Evolutionary conservation across 2,888 invertebrate species (phyloP).

Genomic region (Stramonita haemastoma): DNA sequence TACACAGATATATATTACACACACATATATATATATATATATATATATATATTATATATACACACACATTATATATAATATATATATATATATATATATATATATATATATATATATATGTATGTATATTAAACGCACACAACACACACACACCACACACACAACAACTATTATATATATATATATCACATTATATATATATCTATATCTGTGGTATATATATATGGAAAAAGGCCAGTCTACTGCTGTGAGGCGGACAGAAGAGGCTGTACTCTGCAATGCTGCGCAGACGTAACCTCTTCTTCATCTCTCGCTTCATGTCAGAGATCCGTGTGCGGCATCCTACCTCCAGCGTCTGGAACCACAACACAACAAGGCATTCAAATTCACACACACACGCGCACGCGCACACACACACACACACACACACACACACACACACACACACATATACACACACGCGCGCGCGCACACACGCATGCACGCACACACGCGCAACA

Average conservation of each 20-base stretch:
- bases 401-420: conserved; percentile 27
- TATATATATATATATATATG: no score
- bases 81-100: no score
- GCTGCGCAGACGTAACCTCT: conserved; percentile 55
- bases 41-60: no score
- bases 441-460: conserved; percentile 23
- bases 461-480: not conserved
- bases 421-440: conserved; percentile 25
- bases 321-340: conserved; percentile 58
- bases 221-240: not conserved
- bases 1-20: no score
- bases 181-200: no score
- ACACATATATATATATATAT: no score
- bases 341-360: conserved; percentile 63
- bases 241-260: conserved; percentile 64
- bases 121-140: no score
- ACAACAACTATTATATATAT: no score
- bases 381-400: not conserved
- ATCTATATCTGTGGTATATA: no score
- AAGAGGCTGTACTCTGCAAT: conserved; percentile 65
- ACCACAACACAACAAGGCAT: not conserved
- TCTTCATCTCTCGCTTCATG: conserved; percentile 58
- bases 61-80: no score
- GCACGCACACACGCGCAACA: no score
- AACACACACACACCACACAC: not conserved